These are phyloP conservation scores for Varanus salvator DNA, from an alignment of 2,113 vertebrate genomes.

Conservation along the genomic window DNA sequence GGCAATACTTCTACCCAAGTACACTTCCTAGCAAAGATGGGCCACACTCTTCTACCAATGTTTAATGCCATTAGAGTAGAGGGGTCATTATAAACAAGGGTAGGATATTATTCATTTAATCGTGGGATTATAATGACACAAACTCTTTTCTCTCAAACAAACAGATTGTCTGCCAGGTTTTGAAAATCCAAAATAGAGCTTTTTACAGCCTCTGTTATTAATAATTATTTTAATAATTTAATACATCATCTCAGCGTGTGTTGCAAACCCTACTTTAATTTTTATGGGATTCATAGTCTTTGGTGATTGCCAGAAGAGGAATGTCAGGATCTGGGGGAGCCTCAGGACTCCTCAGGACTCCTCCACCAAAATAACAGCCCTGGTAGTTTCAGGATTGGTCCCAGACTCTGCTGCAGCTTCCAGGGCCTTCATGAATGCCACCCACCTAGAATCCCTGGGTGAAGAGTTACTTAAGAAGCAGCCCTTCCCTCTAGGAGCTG, in stretches of 20 bases:
- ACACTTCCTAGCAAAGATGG: neutral
- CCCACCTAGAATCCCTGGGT: too few species aligned
- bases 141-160: neutral
- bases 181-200: neutral
- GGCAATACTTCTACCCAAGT: neutral
- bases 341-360: too few species aligned
- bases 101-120: neutral
- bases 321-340: too few species aligned
- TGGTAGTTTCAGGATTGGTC: too few species aligned
- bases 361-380: too few species aligned
- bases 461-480: too few species aligned
- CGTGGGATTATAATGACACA: neutral
- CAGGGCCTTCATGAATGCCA: too few species aligned
- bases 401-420: too few species aligned
- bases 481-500: too few species aligned
- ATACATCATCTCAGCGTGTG: neutral
- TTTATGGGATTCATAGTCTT: neutral
- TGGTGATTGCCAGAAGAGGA: neutral
- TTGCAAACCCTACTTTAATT: neutral
- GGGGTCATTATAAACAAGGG: neutral
- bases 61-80: neutral
- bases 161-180: neutral
- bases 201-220: neutral
- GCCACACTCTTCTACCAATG: neutral
- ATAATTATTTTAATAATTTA: neutral